Base-by-base conservation (phyloP, 2,888 invertebrate genomes). In the Stegophylla sp. region DNA sequence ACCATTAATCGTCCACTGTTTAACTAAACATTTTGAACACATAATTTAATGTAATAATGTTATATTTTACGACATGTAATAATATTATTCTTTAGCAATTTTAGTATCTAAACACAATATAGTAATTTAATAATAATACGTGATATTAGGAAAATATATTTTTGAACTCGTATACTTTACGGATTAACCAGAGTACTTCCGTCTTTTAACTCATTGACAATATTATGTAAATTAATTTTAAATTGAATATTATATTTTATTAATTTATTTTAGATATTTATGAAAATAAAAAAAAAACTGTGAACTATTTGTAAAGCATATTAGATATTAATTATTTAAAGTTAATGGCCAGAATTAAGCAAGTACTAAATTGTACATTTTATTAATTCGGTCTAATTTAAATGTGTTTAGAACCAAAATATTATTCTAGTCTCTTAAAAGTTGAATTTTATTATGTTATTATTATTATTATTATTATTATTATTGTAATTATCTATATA, bases 351-450 rank as follows among this genome's bases (percentile, higher is more conserved):
- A 26, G 9, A 15, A 48, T 0, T 56, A 56, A 20, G 3, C 56
- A 4, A 26, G 10, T 28, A 5, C 26, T 53, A 15, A 53, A 23
- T 34, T 53, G 20, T 53, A 20, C 13, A n/a, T 10, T 23, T 23
- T 1, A 15, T 15, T 12, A 20, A 7, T 53, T 13, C 20, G 69
- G 15, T 17, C 20, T 34, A 53, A 59, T 59, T 17, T 20, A 48
- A 34, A 15, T 74, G 20, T 34, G 13, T 28, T 63, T 41, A 77
- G 43, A 48, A 69, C 61, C 69, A 69, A 77, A 77, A 69, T 69
- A 77, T 63, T 74, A 74, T 77, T 77, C 77, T 77, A 77, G 77
- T 77, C 77, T 34, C 59, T n/a, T n/a, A 48, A 7, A 28, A 45
- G 73, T 74, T 48, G 45, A 74, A 56, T 56, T 72, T 43, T 20